phyloP scores from a whole-genome alignment of 2,113 vertebrate genomes.

The Ailuropoda melanoleuca region DNA sequence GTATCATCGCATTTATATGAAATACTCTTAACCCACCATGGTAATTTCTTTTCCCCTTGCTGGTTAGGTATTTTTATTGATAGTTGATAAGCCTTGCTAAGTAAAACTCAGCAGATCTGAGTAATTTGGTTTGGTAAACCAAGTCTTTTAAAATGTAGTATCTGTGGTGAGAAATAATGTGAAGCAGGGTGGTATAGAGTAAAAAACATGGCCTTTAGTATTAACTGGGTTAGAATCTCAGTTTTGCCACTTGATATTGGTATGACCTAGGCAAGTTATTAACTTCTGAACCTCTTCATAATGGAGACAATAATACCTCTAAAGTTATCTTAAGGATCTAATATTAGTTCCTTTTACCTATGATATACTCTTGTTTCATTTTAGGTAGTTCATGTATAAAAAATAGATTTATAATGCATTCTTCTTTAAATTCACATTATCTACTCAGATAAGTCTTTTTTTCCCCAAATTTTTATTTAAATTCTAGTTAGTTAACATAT shows the following conservation, averaged over 20 bases:
- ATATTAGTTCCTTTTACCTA: neutral
- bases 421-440: neutral
- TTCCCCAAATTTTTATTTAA: neutral
- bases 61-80: neutral
- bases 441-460: neutral
- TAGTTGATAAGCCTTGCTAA: neutral
- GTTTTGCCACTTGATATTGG: neutral
- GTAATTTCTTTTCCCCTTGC: neutral
- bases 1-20: neutral
- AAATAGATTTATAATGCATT: neutral
- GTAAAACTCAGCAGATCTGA: neutral
- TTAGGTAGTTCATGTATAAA: constrained; percentile 17
- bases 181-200: neutral
- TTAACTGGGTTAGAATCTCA: neutral
- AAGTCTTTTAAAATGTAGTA: neutral
- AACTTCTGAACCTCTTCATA: neutral
- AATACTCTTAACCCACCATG: neutral
- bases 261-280: neutral
- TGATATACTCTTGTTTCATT: neutral
- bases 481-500: neutral
- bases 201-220: neutral
- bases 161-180: neutral
- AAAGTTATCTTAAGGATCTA: neutral
- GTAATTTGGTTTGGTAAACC: neutral
- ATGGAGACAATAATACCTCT: neutral